Base-by-base conservation (phyloP, 2,888 invertebrate species). In the Trissolcus japonicus region DNA sequence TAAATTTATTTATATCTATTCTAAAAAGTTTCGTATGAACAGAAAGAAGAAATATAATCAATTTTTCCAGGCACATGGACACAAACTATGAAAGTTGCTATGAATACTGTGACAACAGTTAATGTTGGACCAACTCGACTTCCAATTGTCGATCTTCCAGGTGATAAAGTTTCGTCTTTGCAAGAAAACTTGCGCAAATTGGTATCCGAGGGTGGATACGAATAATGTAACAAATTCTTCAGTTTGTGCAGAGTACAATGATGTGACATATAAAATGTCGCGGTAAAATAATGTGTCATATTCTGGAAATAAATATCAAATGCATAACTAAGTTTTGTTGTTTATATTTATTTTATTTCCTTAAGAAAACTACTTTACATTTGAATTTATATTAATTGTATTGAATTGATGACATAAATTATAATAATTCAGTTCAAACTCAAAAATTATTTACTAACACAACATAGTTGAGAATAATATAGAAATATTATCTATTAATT, bases 61-160 rank as follows among this genome's bases (percentile, higher is more conserved):
- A 41, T 53, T 51, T n/a, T 41, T 89, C 40, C 84, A 93, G 94
- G 93, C 75, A 84, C 90, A 7, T 94, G 94, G 94, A 93, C 94
- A 9, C 91, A 93, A 6, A 91, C 92, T 16, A 93, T 94, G 93
- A 94, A 94, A 87, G 90, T 90, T 9, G 93, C 93, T 1, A 94
- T 94, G 94, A 90, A 91, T 80, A 83, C 92, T 6, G 86, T 91
- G 7, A 91, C 92, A 0, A 91, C 92, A 0, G 90, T 94, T 19
- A 90, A 93, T 73, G 90, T 93, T 50, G 94, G 94, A 0, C 91
- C 92, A 0, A 91, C 92, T 0, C 90, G 93, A 3, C 85, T 91
- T 4, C 94, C 94, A 0, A 90, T 93, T 56, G 86, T 82, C 50
- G 87, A 91, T 0, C 81, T 93, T 3, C 88, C 91, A 0, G 76